A percentile compares a stretch with the other conserved stretches of the same genome.
Conservation (phyloP, 1,140 invertebrate genomes). For the Chironomus tepperi region DNA sequence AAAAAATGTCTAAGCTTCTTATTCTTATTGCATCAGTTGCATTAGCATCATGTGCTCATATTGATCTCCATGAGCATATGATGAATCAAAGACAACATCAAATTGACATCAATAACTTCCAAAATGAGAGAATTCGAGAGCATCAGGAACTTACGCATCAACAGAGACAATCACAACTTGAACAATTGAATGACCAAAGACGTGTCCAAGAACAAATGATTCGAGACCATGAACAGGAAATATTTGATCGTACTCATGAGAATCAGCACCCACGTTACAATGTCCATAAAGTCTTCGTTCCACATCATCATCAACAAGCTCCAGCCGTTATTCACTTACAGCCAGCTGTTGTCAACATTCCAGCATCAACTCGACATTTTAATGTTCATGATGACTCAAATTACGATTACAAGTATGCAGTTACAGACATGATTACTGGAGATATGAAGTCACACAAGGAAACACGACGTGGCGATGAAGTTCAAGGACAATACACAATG, state of each 20-base stretch:
- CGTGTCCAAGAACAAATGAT: neutral
- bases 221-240: neutral
- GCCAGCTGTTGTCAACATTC: neutral
- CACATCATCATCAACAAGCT: neutral
- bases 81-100: neutral
- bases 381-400: conserved; percentile 6
- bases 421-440: conserved; percentile 36
- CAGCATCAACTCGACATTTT: neutral
- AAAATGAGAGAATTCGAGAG: neutral
- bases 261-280: neutral
- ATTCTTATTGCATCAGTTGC: neutral
- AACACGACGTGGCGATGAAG: conserved; percentile 45
- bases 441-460: conserved; percentile 48
- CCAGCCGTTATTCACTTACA: neutral
- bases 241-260: neutral
- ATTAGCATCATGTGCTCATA: neutral
- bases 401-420: neutral
- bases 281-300: neutral
- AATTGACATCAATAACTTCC: neutral
- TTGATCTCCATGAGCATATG: neutral
- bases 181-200: neutral
- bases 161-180: neutral
- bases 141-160: neutral
- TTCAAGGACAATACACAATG: conserved; percentile 49
- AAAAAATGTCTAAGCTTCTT: neutral